Percentiles rank a stretch among this genome's conserved stretches.
These are phyloP conservation scores for Scytalopus superciliaris DNA, from an alignment of 2,113 vertebrate genomes.

Conservation along the genomic window DNA sequence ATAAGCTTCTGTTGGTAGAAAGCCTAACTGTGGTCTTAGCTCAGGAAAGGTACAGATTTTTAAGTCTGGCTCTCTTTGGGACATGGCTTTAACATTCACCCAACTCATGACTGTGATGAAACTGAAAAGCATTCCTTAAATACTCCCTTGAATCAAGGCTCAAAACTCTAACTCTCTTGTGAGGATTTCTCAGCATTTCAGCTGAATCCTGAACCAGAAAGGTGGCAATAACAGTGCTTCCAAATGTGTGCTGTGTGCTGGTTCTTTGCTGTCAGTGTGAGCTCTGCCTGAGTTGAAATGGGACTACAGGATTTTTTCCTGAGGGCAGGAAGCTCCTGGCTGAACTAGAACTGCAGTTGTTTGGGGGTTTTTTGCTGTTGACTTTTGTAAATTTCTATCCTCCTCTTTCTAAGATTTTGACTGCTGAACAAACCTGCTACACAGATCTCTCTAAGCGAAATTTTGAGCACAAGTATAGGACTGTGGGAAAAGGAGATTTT, in stretches of 20 bases:
- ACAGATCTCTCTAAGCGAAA: background rate
- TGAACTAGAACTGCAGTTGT: background rate
- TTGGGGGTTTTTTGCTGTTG: background rate
- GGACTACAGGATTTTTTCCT: background rate
- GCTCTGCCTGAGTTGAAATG: background rate
- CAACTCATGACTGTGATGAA: background rate
- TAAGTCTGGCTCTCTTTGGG: background rate
- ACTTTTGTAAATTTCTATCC: background rate
- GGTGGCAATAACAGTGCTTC: background rate
- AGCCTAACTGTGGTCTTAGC: background rate
- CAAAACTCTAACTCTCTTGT: background rate
- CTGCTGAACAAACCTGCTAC: background rate
- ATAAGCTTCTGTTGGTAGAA: background rate
- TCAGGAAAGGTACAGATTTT: background rate
- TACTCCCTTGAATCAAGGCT: background rate
- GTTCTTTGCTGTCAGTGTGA: background rate
- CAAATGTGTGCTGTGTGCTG: fast-evolving
- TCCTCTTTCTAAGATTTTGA: background rate
- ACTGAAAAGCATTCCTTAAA: background rate
- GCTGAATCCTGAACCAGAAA: background rate
- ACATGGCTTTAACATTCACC: background rate
- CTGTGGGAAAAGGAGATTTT: background rate
- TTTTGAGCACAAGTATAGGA: background rate
- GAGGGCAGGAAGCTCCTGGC: background rate
- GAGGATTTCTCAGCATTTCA: background rate